Evolutionary conservation across 2,888 invertebrate species (phyloP).

Genomic region (Hypomecis punctinalis): DNA sequence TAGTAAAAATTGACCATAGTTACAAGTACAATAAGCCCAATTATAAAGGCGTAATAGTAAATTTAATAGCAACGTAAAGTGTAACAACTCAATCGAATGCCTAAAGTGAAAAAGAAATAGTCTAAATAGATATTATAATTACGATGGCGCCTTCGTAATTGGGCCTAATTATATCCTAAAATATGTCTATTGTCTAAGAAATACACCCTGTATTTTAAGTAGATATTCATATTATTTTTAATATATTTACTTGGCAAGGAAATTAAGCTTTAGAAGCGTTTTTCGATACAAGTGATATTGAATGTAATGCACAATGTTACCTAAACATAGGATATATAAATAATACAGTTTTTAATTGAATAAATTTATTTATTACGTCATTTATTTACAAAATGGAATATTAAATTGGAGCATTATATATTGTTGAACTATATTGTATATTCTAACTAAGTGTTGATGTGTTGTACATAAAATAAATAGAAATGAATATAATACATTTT

Average conservation of each 20-base stretch:
- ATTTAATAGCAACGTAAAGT: too few relatives aligned
- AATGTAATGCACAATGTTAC: conserved; percentile 15
- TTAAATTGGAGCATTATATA: conserved; percentile 25
- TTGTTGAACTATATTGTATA: conserved; percentile 48
- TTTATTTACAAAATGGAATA: conserved; percentile 29
- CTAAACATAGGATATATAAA: background rate
- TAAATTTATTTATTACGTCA: conserved; percentile 26
- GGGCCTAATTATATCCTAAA: too few relatives aligned
- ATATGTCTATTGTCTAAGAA: too few relatives aligned
- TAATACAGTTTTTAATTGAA: conserved; percentile 18
- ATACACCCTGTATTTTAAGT: too few relatives aligned
- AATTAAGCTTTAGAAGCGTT: conserved; percentile 8
- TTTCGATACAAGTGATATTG: conserved; percentile 12
- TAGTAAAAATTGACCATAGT: too few relatives aligned
- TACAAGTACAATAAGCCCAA: too few relatives aligned
- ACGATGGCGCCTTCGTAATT: too few relatives aligned
- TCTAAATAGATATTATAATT: too few relatives aligned
- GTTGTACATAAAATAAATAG: conserved; percentile 74
- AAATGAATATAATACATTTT: conserved; percentile 51
- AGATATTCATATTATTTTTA: too few relatives aligned
- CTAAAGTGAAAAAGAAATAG: too few relatives aligned
- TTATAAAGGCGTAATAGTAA: too few relatives aligned
- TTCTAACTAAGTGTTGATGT: conserved; percentile 74
- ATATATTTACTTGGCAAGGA: background rate
- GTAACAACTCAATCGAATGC: too few relatives aligned